Percentiles rank a stretch among this genome's conserved stretches.
phyloP scores from a whole-genome alignment of 2,888 invertebrate genomes.

The Ectemnius cavifrons region DNA sequence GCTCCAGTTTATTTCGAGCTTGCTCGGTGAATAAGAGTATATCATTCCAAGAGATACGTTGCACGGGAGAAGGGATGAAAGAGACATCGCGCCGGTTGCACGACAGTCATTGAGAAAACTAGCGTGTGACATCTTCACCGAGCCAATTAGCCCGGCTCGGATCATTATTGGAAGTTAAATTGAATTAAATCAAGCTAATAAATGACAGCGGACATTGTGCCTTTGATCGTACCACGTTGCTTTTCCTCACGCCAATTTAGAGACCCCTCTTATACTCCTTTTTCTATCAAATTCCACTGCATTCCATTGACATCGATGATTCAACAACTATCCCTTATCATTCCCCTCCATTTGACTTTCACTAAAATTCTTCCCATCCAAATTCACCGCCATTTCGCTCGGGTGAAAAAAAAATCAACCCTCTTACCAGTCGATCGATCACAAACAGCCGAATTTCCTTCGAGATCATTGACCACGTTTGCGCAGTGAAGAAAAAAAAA shows the following conservation, averaged over 20 bases:
- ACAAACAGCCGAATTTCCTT: background rate
- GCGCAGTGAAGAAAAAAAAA: background rate
- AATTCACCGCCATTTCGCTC: too few species aligned
- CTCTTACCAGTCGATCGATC: background rate
- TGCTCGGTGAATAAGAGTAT: background rate
- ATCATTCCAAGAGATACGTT: background rate
- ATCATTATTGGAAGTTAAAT: constrained; percentile 71
- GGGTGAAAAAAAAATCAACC: too few species aligned
- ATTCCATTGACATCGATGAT: too few species aligned
- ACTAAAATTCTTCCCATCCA: too few species aligned
- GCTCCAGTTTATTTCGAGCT: background rate
- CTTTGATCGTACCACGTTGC: constrained; percentile 60
- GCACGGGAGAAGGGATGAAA: background rate
- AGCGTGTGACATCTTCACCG: constrained; percentile 70
- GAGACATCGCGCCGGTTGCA: constrained; percentile 6
- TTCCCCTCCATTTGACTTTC: too few species aligned
- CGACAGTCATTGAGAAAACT: constrained; percentile 47
- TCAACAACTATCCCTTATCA: too few species aligned
- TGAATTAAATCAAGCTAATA: constrained; percentile 73
- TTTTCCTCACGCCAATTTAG: constrained; percentile 70
- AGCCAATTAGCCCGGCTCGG: constrained; percentile 62
- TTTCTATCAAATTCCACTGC: constrained; percentile 23
- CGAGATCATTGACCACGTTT: background rate
- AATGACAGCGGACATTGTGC: constrained; percentile 55
- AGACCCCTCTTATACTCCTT: constrained; percentile 24